Evolutionary conservation across 2,113 vertebrate species (phyloP).

Genomic region (Larimichthys polyactis): DNA sequence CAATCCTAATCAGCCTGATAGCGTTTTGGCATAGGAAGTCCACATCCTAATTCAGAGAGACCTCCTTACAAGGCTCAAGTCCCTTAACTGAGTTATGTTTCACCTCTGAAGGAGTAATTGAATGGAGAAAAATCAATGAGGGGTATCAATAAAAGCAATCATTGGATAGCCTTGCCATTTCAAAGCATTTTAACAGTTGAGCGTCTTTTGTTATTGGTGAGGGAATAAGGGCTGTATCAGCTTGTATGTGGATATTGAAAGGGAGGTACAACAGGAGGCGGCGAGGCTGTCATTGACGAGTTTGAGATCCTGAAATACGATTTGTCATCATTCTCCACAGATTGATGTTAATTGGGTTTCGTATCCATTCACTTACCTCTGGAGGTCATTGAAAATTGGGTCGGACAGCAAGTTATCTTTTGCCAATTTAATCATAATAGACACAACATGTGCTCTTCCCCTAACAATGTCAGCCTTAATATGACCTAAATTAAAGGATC

Average conservation of each 20-base stretch:
- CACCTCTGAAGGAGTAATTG: constrained; percentile 69
- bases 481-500: constrained; percentile 51
- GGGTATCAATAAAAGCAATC: constrained; percentile 72
- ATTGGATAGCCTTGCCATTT: constrained; percentile 59
- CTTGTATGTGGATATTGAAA: constrained; percentile 56
- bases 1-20: constrained; percentile 73
- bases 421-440: constrained; percentile 57
- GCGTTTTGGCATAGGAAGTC: constrained; percentile 67
- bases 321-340: constrained; percentile 66
- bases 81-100: constrained; percentile 75
- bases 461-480: constrained; percentile 42
- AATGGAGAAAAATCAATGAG: constrained; percentile 76
- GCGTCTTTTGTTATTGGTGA: constrained; percentile 44
- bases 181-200: constrained; percentile 62
- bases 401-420: constrained; percentile 54
- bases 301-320: constrained; percentile 52
- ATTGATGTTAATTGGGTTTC: constrained; percentile 66
- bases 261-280: constrained; percentile 22
- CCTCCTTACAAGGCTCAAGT: constrained; percentile 66
- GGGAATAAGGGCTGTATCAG: constrained; percentile 42
- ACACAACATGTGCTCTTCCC: constrained; percentile 21
- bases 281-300: constrained; percentile 32
- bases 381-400: constrained; percentile 66
- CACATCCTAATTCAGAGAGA: constrained; percentile 67
- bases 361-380: constrained; percentile 57